Conservation (phyloP, 1,140 invertebrate genomes). For the Aplysia californica region DNA sequence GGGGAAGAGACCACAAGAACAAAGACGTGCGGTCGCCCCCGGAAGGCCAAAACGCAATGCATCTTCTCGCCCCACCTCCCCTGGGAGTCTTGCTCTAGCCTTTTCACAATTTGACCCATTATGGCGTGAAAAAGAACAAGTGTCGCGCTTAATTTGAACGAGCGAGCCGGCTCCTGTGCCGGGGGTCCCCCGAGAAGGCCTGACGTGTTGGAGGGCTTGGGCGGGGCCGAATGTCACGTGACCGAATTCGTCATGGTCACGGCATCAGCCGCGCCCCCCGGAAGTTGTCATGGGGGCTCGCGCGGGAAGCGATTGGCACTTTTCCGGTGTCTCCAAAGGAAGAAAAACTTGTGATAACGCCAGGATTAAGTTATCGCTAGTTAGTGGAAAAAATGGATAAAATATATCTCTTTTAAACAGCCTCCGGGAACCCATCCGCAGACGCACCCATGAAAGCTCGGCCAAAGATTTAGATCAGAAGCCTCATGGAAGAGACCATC, state of each 20-base stretch:
- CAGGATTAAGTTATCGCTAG: not conserved
- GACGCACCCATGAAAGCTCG: too few species aligned
- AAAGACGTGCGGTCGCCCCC: slow-evolving; percentile 14
- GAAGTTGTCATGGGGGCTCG: slow-evolving; percentile 10
- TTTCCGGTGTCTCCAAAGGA: slow-evolving; percentile 5
- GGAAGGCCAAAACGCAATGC: slow-evolving; percentile 2
- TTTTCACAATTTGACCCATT: slow-evolving; percentile 11
- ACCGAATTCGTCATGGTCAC: slow-evolving; percentile 30
- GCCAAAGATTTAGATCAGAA: too few species aligned
- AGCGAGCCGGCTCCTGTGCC: not conserved
- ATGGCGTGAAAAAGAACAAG: slow-evolving; percentile 30
- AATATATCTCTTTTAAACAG: too few species aligned
- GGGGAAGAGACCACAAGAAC: slow-evolving; percentile 9
- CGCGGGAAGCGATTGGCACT: slow-evolving; percentile 14
- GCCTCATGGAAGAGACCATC: too few species aligned
- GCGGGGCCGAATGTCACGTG: slow-evolving; percentile 11
- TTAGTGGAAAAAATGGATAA: too few species aligned
- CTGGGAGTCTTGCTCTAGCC: slow-evolving; percentile 6
- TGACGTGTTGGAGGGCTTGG: not conserved
- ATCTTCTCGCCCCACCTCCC: not conserved
- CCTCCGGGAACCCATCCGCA: too few species aligned
- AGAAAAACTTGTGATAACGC: not conserved
- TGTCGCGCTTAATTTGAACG: slow-evolving; percentile 28
- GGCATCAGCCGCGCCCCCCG: slow-evolving; percentile 15
- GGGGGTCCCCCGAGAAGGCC: not conserved